phyloP scores from a whole-genome alignment of 2,888 invertebrate genomes.

The Megamerina dolium region DNA sequence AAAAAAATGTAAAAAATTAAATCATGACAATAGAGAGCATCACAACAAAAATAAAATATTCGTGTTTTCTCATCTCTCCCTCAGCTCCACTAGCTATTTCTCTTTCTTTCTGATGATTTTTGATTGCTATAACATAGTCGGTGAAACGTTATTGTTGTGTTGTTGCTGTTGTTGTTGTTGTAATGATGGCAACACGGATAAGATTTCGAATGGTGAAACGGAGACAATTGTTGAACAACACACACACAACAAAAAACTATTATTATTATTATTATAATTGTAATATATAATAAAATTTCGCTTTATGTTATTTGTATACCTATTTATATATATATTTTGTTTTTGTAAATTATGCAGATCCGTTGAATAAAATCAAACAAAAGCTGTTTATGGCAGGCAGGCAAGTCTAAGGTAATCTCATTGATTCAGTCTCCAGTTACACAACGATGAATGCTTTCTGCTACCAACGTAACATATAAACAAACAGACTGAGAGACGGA shows the following conservation, averaged over 20 bases:
- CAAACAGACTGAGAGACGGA: neutral
- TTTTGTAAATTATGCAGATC: conserved; percentile 16
- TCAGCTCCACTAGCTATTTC: too few species aligned
- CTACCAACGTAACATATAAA: neutral
- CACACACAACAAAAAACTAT: too few species aligned
- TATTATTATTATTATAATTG: conserved; percentile 35
- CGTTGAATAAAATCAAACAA: conserved; percentile 5
- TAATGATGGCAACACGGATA: conserved; percentile 31
- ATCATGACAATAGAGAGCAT: conserved; percentile 25
- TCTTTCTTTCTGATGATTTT: too few species aligned
- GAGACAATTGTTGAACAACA: conserved; percentile 23
- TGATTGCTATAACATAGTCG: conserved; percentile 19
- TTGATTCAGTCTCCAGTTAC: too few species aligned
- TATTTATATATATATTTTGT: conserved; percentile 13
- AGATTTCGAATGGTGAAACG: conserved; percentile 20
- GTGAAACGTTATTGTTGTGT: conserved; percentile 25
- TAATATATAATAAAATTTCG: conserved; percentile 21
- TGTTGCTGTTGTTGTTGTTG: too few species aligned
- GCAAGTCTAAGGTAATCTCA: too few species aligned
- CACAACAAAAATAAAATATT: conserved; percentile 15
- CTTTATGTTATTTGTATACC: neutral
- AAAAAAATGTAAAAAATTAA: conserved; percentile 3
- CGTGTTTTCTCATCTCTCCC: neutral
- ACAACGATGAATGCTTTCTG: too few species aligned
- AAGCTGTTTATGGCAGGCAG: neutral